Evolutionary conservation across 2,797 vertebrate species (phyloP).

Genomic region (Protosalanx chinensis): DNA sequence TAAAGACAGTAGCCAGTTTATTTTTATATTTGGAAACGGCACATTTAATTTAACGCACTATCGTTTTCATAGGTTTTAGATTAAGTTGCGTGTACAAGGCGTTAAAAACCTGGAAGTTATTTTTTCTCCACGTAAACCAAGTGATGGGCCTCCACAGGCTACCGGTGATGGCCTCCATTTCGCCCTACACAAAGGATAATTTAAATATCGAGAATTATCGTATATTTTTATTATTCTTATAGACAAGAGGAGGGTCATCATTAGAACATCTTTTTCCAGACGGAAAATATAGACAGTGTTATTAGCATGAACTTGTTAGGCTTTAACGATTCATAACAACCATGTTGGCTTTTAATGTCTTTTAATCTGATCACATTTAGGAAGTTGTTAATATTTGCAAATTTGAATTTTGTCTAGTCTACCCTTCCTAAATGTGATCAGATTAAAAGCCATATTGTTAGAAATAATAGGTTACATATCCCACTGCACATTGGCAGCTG

Average conservation of each 20-base stretch:
- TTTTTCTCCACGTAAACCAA: background rate
- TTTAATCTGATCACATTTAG: background rate
- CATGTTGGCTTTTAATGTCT: background rate
- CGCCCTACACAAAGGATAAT: conserved; percentile 54
- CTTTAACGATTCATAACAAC: background rate
- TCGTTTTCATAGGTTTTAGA: accelerated
- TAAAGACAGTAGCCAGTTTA: conserved; percentile 27
- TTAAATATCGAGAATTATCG: background rate
- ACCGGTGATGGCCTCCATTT: conserved; percentile 54
- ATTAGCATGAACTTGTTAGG: background rate
- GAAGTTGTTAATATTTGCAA: background rate
- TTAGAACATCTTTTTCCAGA: conserved; percentile 22
- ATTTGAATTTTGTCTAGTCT: background rate
- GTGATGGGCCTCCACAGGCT: conserved; percentile 29
- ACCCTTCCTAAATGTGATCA: background rate
- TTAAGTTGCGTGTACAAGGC: accelerated
- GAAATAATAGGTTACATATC: background rate
- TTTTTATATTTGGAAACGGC: accelerated
- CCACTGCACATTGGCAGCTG: background rate
- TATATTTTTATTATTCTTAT: background rate
- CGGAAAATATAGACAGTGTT: conserved; percentile 33
- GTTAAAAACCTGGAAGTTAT: conserved; percentile 12
- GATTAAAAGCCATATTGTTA: background rate
- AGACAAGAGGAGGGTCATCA: background rate
- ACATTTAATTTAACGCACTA: accelerated